phyloP scores from a whole-genome alignment of 2,888 invertebrate species.

The Lysandra bellargus region DNA sequence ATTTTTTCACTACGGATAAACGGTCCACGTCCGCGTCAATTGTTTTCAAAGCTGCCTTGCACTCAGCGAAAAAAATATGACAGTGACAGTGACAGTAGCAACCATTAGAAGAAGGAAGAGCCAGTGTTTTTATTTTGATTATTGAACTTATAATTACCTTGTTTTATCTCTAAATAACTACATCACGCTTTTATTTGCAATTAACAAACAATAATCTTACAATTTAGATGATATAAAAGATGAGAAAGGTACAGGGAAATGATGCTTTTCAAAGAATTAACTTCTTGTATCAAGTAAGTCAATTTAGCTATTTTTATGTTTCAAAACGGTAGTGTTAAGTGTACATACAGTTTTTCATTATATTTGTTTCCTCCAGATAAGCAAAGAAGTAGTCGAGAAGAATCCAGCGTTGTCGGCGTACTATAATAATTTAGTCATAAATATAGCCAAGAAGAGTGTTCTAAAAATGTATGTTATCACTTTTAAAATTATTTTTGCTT shows the following conservation, averaged over 20 bases:
- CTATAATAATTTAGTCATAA: constrained; percentile 77
- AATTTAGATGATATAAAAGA: constrained; percentile 34
- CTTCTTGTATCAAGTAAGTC: constrained; percentile 83
- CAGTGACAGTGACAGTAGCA: too few species aligned
- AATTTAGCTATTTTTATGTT: not conserved
- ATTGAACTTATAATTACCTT: too few species aligned
- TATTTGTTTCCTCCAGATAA: constrained; percentile 64
- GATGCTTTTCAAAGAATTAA: constrained; percentile 86
- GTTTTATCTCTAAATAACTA: not conserved
- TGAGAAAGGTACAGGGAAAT: constrained; percentile 82
- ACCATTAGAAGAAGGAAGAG: too few species aligned
- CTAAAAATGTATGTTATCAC: constrained; percentile 74
- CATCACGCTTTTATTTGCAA: not conserved
- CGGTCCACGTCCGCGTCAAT: too few species aligned
- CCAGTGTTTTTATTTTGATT: not conserved
- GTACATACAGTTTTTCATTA: not conserved
- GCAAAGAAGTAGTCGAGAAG: constrained; percentile 65
- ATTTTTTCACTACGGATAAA: too few species aligned
- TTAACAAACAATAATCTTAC: not conserved
- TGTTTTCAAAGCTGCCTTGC: too few species aligned
- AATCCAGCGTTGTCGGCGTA: constrained; percentile 73
- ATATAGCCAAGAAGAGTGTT: constrained; percentile 82
- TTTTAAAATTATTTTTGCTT: not conserved
- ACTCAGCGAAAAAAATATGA: too few species aligned
- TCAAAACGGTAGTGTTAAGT: not conserved